Conservation (phyloP, 2,888 invertebrate species). For the Drosophila anceps region DNA sequence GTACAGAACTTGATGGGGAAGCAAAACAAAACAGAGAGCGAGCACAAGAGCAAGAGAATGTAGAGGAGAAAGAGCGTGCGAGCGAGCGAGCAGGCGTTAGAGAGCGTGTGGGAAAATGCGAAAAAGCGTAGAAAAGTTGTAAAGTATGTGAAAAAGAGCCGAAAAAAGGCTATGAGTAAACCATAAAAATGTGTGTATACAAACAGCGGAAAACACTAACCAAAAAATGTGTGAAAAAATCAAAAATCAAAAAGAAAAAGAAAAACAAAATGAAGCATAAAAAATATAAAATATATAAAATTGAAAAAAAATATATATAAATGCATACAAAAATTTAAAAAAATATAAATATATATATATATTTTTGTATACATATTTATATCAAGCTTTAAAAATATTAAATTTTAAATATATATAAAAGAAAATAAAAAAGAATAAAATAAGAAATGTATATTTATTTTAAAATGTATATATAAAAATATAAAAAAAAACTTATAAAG, state of each 20-base stretch:
- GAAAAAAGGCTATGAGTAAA: constrained; percentile 3
- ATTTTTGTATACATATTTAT: too few relatives aligned
- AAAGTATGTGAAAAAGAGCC: constrained; percentile 30
- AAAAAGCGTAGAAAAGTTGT: constrained; percentile 56
- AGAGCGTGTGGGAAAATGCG: constrained; percentile 23
- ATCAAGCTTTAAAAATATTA: too few relatives aligned
- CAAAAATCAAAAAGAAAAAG: too few relatives aligned
- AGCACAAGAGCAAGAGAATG: constrained; percentile 10
- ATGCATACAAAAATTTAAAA: neutral
- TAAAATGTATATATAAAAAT: too few relatives aligned
- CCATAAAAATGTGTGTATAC: constrained; percentile 6
- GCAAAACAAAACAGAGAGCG: constrained; percentile 55
- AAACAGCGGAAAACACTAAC: constrained; percentile 3
- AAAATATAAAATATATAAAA: neutral
- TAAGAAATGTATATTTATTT: too few relatives aligned
- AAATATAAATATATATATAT: too few relatives aligned
- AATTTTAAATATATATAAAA: too few relatives aligned
- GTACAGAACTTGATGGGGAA: constrained; percentile 37
- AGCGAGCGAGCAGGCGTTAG: constrained; percentile 4
- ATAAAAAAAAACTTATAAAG: too few relatives aligned
- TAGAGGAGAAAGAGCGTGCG: constrained; percentile 18
- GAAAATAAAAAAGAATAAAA: too few relatives aligned
- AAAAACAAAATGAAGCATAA: neutral
- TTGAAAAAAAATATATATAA: neutral
- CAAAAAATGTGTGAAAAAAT: neutral